Evolutionary conservation across 2,888 invertebrate genomes (phyloP).

Genomic region (Bombylius discolor): DNA sequence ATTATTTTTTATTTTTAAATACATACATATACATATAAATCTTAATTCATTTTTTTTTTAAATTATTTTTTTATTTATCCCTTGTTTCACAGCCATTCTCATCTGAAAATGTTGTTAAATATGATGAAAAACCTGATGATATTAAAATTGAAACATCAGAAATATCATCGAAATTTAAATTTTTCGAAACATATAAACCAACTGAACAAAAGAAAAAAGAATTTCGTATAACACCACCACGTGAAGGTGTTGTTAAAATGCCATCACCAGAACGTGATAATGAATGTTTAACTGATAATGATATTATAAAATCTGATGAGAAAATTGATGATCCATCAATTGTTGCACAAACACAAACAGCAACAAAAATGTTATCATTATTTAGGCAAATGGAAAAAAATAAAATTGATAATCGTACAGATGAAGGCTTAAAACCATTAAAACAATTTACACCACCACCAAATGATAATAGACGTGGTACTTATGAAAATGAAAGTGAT

Average conservation of each 20-base stretch:
- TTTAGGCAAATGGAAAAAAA: constrained; percentile 81
- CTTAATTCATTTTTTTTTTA: neutral
- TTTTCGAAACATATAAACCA: constrained; percentile 78
- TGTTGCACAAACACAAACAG: constrained; percentile 50
- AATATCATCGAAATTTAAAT: constrained; percentile 75
- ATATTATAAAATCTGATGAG: constrained; percentile 52
- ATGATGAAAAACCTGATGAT: constrained; percentile 60
- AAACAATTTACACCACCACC: constrained; percentile 86
- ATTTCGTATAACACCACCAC: constrained; percentile 80
- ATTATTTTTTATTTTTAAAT: neutral
- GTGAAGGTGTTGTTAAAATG: constrained; percentile 56
- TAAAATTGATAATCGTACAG: constrained; percentile 37
- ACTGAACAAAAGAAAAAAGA: constrained; percentile 50
- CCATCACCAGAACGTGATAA: constrained; percentile 47
- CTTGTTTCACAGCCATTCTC: constrained; percentile 7
- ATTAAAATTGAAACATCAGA: constrained; percentile 69
- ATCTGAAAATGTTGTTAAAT: constrained; percentile 56
- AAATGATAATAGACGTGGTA: constrained; percentile 41
- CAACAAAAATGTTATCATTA: constrained; percentile 74
- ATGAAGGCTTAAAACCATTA: constrained; percentile 58
- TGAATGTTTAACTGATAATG: constrained; percentile 59
- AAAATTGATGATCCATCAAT: constrained; percentile 40
- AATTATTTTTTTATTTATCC: neutral
- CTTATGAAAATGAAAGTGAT: constrained; percentile 29
- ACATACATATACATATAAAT: no score